Evolutionary conservation across 2,113 vertebrate genomes (phyloP).

Genomic region (Butastur rufipennis): DNA sequence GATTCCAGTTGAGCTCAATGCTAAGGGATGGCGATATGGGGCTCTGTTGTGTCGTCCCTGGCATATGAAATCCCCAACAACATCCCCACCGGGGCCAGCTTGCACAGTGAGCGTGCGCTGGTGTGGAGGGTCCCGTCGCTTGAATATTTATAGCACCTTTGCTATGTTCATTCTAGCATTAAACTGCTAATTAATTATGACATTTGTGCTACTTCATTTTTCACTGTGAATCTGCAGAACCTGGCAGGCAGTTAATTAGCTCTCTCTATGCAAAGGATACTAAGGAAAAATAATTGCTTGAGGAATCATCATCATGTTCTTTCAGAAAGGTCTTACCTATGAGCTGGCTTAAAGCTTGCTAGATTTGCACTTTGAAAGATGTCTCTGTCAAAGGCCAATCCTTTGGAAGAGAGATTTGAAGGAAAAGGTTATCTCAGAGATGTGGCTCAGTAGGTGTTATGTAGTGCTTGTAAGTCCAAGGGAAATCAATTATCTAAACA

Average conservation of each 20-base stretch:
- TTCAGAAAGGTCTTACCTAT: conserved; percentile 9
- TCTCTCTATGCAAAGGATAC: conserved; percentile 35
- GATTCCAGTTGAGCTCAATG: background rate
- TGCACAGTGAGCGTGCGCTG: rapidly evolving
- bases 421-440: conserved; percentile 24
- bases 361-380: background rate
- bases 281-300: conserved; percentile 37
- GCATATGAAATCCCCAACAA: rapidly evolving
- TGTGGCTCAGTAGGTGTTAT: background rate
- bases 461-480: conserved; percentile 28
- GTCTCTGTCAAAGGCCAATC: conserved; percentile 28
- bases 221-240: background rate
- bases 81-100: rapidly evolving
- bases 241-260: conserved; percentile 55
- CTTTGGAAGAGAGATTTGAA: conserved; percentile 18
- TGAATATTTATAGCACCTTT: background rate
- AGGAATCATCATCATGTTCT: background rate
- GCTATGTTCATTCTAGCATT: background rate
- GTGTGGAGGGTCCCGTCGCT: background rate
- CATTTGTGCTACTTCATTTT: conserved; percentile 39
- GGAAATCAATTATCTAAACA: conserved; percentile 58
- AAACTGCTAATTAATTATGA: conserved; percentile 56
- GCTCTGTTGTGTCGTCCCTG: too few relatives aligned
- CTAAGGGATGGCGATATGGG: background rate
- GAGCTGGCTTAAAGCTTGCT: background rate